These are phyloP conservation scores for Apogon hyalosoma DNA, from an alignment of 2,797 vertebrate species.

Conservation along the genomic window DNA sequence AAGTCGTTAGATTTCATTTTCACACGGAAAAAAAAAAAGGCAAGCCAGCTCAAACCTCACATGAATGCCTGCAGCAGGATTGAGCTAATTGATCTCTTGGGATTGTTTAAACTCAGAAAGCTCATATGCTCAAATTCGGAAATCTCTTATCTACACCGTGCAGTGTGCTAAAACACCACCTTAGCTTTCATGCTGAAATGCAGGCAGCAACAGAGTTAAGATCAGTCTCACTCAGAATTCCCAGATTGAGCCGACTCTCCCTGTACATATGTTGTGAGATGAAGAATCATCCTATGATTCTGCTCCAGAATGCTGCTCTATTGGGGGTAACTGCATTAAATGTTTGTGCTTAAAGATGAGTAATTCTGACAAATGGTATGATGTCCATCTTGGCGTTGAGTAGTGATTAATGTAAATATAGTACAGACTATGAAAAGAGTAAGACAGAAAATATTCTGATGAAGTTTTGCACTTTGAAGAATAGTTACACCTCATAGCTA, in stretches of 20 bases:
- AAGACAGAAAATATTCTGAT: background rate
- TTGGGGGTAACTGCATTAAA: background rate
- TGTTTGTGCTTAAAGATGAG: background rate
- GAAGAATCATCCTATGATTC: slow-evolving; percentile 4
- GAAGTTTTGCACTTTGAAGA: background rate
- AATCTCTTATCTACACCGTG: slow-evolving; percentile 50
- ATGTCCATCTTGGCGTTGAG: background rate
- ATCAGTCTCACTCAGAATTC: slow-evolving; percentile 19
- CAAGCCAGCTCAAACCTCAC: slow-evolving; percentile 45
- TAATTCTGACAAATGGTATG: background rate
- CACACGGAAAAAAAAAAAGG: background rate
- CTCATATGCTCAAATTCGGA: slow-evolving; percentile 24
- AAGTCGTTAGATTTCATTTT: slow-evolving; percentile 36
- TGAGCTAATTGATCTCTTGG: slow-evolving; percentile 55
- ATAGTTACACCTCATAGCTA: background rate
- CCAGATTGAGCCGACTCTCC: slow-evolving; percentile 2
- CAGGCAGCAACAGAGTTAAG: slow-evolving; percentile 2
- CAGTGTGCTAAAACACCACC: slow-evolving; percentile 9
- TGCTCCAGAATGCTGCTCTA: background rate
- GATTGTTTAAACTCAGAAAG: slow-evolving; percentile 46
- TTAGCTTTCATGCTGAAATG: slow-evolving; percentile 18
- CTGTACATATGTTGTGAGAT: slow-evolving; percentile 6
- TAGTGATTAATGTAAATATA: background rate
- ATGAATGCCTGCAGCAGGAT: slow-evolving; percentile 45
- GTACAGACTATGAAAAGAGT: background rate